These are phyloP conservation scores for Noctua janthina DNA, from an alignment of 2,888 invertebrate genomes.

Conservation along the genomic window DNA sequence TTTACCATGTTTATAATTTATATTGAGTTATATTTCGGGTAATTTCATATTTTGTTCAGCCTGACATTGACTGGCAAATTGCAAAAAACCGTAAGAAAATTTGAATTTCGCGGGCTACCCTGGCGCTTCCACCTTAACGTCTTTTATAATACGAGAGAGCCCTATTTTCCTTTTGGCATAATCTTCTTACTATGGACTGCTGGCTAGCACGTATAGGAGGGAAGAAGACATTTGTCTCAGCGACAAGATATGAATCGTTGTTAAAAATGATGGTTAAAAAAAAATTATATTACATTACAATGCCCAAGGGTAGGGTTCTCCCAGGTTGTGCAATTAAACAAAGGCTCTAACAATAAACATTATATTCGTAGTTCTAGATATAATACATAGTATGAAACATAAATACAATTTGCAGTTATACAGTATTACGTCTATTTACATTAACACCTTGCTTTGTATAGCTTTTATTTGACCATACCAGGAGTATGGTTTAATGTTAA, in stretches of 20 bases:
- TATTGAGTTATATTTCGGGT: no score
- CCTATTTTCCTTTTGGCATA: neutral
- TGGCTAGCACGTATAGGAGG: neutral
- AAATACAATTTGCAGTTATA: conserved; percentile 84
- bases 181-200: neutral
- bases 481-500: neutral
- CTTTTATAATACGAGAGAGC: neutral
- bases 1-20: no score
- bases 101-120: no score
- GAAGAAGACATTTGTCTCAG: neutral
- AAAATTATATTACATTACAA: neutral
- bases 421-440: conserved; percentile 80
- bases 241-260: neutral
- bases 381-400: conserved; percentile 86
- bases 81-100: no score
- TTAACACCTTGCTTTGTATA: conserved; percentile 51
- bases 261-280: neutral
- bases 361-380: conserved; percentile 84
- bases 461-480: conserved; percentile 12
- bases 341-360: conserved; percentile 85
- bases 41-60: no score
- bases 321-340: conserved; percentile 69
- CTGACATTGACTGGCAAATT: no score
- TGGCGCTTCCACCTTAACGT: no score
- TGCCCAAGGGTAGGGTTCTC: neutral